phyloP scores from a whole-genome alignment of 2,797 vertebrate genomes.

The Anomalospiza imberbis region DNA sequence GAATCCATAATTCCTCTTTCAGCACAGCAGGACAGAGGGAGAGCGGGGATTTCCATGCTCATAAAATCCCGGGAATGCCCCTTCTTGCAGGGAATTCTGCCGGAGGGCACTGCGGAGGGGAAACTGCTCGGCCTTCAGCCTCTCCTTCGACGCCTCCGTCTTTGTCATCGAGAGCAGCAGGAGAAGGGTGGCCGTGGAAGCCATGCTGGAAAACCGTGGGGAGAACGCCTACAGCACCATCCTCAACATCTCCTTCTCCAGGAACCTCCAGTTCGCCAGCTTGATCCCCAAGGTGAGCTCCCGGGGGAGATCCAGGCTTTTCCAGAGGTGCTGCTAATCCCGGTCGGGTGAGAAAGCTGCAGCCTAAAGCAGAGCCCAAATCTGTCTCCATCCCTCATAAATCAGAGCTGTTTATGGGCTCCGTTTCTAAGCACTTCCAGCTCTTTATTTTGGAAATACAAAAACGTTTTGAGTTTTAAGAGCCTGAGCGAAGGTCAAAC shows the following conservation, averaged over 20 bases:
- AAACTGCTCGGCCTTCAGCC: constrained; percentile 71
- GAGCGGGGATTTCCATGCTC: rapidly evolving
- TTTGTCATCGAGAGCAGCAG: constrained; percentile 84
- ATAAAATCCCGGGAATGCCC: background rate
- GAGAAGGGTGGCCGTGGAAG: constrained; percentile 87
- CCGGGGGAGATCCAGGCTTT: rapidly evolving
- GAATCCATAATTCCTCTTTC: rapidly evolving
- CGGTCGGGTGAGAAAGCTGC: rapidly evolving
- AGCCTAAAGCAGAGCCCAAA: background rate
- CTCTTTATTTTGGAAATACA: background rate
- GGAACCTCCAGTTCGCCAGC: constrained; percentile 90
- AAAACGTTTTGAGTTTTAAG: background rate
- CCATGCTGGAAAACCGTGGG: constrained; percentile 86
- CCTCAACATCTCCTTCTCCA: constrained; percentile 89
- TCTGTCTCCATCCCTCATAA: background rate
- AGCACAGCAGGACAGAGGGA: background rate
- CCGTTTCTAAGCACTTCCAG: background rate
- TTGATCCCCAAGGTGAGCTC: constrained; percentile 71
- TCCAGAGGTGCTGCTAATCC: background rate
- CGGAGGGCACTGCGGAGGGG: constrained; percentile 72
- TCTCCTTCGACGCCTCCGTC: constrained; percentile 75
- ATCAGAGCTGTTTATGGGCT: background rate
- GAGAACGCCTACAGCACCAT: constrained; percentile 90
- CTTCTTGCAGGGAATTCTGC: constrained; percentile 85
- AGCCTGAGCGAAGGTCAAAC: background rate